Evolutionary conservation across 2,888 invertebrate genomes (phyloP).

Genomic region (Rhingia campestris): DNA sequence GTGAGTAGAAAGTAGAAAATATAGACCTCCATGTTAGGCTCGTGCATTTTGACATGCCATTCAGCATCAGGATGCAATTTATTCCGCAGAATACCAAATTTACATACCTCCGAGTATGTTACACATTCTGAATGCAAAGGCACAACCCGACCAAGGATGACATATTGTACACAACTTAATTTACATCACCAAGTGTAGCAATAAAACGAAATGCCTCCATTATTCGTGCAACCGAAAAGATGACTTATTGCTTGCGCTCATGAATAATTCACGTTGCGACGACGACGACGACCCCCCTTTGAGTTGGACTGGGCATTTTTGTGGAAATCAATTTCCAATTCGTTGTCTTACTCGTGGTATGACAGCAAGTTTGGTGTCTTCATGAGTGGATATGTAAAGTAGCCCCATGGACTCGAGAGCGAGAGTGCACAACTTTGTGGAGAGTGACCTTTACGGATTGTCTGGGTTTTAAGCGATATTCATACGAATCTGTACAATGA

Average conservation of each 20-base stretch:
- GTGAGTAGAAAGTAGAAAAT: constrained; percentile 75
- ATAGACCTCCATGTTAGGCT: background rate
- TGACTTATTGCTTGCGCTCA: constrained; percentile 49
- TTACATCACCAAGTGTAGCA: constrained; percentile 57
- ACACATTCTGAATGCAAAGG: constrained; percentile 35
- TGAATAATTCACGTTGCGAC: constrained; percentile 69
- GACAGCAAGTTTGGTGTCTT: constrained; percentile 29
- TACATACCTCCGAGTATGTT: background rate
- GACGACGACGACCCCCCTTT: constrained; percentile 24
- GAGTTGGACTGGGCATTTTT: constrained; percentile 22
- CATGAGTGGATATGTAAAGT: constrained; percentile 31
- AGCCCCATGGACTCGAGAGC: constrained; percentile 43
- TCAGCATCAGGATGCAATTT: constrained; percentile 7
- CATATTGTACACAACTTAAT: constrained; percentile 27
- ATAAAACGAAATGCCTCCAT: constrained; percentile 35
- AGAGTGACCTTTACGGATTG: constrained; percentile 47
- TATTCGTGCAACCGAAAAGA: constrained; percentile 23
- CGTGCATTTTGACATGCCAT: constrained; percentile 5
- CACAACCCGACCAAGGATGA: constrained; percentile 2
- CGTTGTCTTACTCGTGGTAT: constrained; percentile 23
- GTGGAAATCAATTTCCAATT: constrained; percentile 37
- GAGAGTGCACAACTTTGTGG: constrained; percentile 50
- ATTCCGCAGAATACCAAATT: background rate
- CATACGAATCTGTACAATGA: background rate
- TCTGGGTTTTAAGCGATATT: too few relatives aligned